These are phyloP conservation scores for Gallinago solitaria DNA, from an alignment of 2,797 vertebrate species.

Conservation along the genomic window DNA sequence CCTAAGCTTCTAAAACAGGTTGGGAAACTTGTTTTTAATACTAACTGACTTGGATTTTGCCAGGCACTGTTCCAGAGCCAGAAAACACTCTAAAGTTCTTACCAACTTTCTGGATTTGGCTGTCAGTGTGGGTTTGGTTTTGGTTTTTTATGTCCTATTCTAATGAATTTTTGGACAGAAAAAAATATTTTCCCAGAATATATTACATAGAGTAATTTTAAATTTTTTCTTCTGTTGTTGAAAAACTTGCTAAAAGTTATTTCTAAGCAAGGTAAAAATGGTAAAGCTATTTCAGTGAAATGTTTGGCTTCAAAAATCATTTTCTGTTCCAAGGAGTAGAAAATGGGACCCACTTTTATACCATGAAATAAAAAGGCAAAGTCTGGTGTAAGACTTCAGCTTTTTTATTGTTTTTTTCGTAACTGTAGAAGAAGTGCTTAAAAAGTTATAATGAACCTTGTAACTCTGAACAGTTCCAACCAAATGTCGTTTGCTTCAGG, in stretches of 20 bases:
- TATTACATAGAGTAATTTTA: background rate
- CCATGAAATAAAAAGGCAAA: background rate
- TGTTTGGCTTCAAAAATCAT: background rate
- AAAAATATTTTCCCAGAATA: background rate
- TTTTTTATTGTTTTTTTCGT: background rate
- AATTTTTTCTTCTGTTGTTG: background rate
- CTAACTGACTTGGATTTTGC: background rate
- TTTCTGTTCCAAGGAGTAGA: background rate
- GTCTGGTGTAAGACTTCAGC: background rate
- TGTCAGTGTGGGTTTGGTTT: too few species aligned
- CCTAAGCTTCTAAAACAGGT: background rate
- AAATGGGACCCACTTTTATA: background rate
- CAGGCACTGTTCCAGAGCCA: background rate
- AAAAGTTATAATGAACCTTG: background rate
- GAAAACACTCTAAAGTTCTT: background rate
- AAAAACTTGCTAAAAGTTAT: background rate
- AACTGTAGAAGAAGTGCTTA: background rate
- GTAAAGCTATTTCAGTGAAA: background rate
- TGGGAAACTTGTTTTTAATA: background rate
- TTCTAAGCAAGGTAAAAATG: background rate
- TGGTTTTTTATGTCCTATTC: background rate
- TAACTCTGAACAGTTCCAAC: background rate
- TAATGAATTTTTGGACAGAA: background rate
- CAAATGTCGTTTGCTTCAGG: background rate
- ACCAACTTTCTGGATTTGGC: background rate